phyloP scores from a whole-genome alignment of 2,888 invertebrate genomes.

The Venusia cambrica region DNA sequence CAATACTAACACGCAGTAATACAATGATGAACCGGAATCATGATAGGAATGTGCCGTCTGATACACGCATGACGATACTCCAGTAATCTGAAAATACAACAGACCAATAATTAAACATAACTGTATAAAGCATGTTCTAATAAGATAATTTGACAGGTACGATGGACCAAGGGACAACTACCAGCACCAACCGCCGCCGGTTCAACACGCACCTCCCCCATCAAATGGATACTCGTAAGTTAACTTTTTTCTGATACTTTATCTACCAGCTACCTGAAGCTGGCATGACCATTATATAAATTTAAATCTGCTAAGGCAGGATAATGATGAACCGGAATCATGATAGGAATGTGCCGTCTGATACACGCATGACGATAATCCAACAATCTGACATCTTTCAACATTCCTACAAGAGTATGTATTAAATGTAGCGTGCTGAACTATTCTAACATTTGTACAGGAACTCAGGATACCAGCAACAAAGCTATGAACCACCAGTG shows the following conservation, averaged over 20 bases:
- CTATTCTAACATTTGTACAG: constrained; percentile 39
- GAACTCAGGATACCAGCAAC: constrained; percentile 66
- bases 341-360: constrained; percentile 81
- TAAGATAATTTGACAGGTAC: constrained; percentile 41
- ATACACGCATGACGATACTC: constrained; percentile 71
- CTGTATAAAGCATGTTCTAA: background rate
- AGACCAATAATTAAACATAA: background rate
- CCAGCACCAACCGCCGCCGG: constrained; percentile 48
- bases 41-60: constrained; percentile 81
- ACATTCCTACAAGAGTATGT: background rate
- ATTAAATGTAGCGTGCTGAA: background rate
- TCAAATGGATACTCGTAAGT: constrained; percentile 69
- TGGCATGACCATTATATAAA: no score
- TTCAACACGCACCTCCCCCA: constrained; percentile 51
- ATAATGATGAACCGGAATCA: constrained; percentile 72
- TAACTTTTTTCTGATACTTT: no score
- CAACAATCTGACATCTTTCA: constrained; percentile 43
- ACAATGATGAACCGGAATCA: constrained; percentile 72
- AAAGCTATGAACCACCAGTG: constrained; percentile 58
- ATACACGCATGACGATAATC: constrained; percentile 71
- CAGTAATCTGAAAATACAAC: constrained; percentile 43
- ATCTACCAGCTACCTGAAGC: no score
- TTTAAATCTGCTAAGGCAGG: no score
- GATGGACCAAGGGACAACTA: constrained; percentile 60
- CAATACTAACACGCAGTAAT: constrained; percentile 2